phyloP scores from a whole-genome alignment of 1,140 invertebrate species.

The Cydia pomonella region DNA sequence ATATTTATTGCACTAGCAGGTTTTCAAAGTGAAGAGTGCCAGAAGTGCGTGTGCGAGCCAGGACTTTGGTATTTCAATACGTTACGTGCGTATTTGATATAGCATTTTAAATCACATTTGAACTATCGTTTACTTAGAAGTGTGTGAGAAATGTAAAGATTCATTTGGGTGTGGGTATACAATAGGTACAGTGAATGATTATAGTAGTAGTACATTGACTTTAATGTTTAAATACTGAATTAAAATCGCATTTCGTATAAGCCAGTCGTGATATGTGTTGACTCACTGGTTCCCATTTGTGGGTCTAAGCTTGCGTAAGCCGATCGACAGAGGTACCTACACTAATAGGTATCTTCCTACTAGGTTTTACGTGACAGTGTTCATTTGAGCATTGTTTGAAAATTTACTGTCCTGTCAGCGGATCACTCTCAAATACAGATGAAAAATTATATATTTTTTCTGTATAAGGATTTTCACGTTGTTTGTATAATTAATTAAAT shows the following conservation, averaged over 20 bases:
- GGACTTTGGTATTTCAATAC: neutral
- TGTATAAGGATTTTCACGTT: neutral
- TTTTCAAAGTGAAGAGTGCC: neutral
- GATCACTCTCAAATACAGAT: too few species aligned
- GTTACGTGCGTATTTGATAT: neutral
- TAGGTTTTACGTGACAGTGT: neutral
- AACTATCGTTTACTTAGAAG: neutral
- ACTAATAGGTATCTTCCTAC: neutral
- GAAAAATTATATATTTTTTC: neutral
- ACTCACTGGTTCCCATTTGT: constrained; percentile 25
- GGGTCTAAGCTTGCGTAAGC: constrained; percentile 24
- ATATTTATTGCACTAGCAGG: neutral
- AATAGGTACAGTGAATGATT: neutral
- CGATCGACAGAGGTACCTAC: constrained; percentile 7
- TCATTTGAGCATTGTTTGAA: neutral
- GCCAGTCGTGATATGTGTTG: constrained; percentile 15
- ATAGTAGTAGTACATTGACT: neutral
- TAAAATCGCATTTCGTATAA: constrained; percentile 6
- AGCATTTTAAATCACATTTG: too few species aligned
- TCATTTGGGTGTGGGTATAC: neutral
- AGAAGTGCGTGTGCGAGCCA: neutral
- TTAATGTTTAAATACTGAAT: constrained; percentile 3
- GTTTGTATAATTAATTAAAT: neutral
- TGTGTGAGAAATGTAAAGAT: neutral
- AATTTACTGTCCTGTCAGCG: too few species aligned